Evolutionary conservation across 2,888 invertebrate species (phyloP), one percentile per base, ranked within the genome.

Genomic region (Agrochola circellaris): DNA sequence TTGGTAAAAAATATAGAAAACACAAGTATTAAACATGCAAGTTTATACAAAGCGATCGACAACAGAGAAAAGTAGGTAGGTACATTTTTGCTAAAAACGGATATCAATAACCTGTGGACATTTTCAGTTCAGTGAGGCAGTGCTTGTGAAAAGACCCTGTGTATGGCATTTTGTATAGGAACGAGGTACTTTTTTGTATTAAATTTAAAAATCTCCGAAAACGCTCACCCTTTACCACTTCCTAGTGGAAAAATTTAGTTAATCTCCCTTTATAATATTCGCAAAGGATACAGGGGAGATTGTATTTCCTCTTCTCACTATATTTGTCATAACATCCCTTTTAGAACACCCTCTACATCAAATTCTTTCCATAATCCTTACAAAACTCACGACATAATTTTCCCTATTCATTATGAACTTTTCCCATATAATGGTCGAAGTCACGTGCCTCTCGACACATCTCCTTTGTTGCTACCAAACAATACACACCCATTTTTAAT

Each of bases 381-480:
- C 60, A 62, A 75, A 61, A 67, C 54, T 83, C 81, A 79, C 68
- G 72, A 78, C 77, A 85, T 87, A 85, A 84, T 82, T 85, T 89
- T 92, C 89, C 91, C 89, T 90, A 92, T 90, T 93, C 93, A 94
- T 94, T 93, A 93, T 79, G 82, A 86, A 84, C 84, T 91, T 92
- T 92, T 82, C 85, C 66, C 87, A 82, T 83, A 90, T 92, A 94
- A 93, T 93, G 88, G 89, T 68, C 62, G 20, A 78, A 89, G 94
- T 89, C 95, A 93, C 95, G 95, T 94, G 95, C 80, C 93, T 83
- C 86, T 89, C 73, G 62, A 77, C 89, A 89, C 88, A 87, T 86
- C 89, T 89, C 91, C 83, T 88, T 93, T 93, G 90, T 94, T 89
- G 78, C 86, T 60, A 77, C 76, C 87, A 91, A 92, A 93, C 91